Evolutionary conservation across 2,113 vertebrate genomes (phyloP), one percentile per base, ranked within the genome.

Genomic region (Archilochus colubris): DNA sequence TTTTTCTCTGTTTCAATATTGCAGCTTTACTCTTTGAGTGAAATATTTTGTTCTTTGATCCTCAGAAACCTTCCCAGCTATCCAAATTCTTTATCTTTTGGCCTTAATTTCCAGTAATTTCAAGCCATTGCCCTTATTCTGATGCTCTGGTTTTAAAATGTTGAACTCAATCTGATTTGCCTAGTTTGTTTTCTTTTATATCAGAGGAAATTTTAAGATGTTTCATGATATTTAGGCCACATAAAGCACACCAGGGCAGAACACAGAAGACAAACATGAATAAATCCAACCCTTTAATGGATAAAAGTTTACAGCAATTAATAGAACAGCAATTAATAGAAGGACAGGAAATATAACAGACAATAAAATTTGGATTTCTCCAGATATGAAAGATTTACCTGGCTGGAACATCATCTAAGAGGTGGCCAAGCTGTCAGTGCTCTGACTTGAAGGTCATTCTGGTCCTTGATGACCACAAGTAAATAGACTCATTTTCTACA

Each of bases 261-360:
- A 33, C 17, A 75, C 8, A 38, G 43, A 64, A 59, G 43, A 16
- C 7, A 68, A 63, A 51, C 9, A 5, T 14, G 30, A 15, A 16
- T 38, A 3, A 55, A 53, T 80, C 61, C 15, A 31, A 0, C 27
- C 10, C 4, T 46, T 68, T 58, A 43, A 30, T 20, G 12, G 16
- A 30, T 44, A 79, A 58, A 0, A 0, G 3, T 38, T 13, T 50
- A 25, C 9, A 59, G 10, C 10, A 66, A 46, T 80, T 50, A n/a
- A 33, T 68, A 14, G 10, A 5, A 28, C 7, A 63, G 23, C 30
- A 83, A 28, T 30, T 31, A 62, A 33, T 1, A 53, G 31, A n/a
- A 31, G 63, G 68, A 25, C 6, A 50, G 8, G 28, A 53, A 5
- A 19, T 54, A 7, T 3, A 59, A n/a, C 8, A 70, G 11, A 14